Evolutionary conservation across 2,797 vertebrate genomes (phyloP).

Genomic region (Nyctalus aviator): DNA sequence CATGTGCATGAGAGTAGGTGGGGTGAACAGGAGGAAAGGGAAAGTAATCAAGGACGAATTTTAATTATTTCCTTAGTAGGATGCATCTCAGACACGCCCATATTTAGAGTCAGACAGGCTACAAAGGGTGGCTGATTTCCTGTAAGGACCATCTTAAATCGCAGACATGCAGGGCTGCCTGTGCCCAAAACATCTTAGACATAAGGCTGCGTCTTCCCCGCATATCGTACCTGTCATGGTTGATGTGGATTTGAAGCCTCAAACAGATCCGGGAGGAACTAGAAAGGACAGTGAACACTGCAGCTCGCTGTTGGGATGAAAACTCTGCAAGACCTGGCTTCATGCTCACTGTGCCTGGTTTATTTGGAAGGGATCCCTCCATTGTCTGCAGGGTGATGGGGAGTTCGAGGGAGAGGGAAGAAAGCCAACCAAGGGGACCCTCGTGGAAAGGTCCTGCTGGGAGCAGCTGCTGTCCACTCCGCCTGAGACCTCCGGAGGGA

Average conservation of each 20-base stretch:
- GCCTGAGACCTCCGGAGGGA: background rate
- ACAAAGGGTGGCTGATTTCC: background rate
- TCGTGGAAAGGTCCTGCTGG: background rate
- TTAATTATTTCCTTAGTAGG: constrained; percentile 25
- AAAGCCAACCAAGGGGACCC: background rate
- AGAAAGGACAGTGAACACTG: background rate
- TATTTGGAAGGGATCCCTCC: background rate
- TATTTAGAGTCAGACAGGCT: background rate
- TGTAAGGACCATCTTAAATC: background rate
- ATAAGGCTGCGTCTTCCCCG: background rate
- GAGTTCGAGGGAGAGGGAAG: background rate
- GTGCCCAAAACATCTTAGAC: background rate
- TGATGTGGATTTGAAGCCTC: background rate
- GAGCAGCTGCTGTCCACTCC: background rate
- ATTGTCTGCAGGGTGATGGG: background rate
- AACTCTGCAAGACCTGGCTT: background rate
- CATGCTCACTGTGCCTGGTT: fast-evolving
- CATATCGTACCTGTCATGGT: background rate
- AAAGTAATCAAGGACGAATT: background rate
- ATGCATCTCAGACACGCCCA: background rate
- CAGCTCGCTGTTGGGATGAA: background rate
- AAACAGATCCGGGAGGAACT: background rate
- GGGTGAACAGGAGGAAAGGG: background rate
- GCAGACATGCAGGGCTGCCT: background rate
- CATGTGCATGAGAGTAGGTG: background rate